Percentiles rank a stretch among this genome's conserved stretches.
phyloP scores from a whole-genome alignment of 2,888 invertebrate genomes.

The Oscheius myriophilus region DNA sequence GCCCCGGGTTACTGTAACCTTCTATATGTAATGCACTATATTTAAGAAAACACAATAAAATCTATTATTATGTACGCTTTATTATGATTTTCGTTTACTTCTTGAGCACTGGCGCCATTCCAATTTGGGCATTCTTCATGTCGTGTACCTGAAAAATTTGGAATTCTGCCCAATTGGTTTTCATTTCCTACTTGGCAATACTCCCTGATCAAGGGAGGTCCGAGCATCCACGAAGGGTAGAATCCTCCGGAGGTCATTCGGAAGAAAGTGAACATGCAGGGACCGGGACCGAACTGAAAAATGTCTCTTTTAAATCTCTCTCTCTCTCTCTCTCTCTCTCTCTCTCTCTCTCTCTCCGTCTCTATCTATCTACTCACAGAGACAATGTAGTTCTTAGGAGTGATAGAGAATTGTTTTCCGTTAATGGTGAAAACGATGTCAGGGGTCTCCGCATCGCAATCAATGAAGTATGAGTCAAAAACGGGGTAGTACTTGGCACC shows the following conservation, averaged over 20 bases:
- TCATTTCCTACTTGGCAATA: slow-evolving; percentile 41
- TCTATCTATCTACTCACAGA: slow-evolving; percentile 26
- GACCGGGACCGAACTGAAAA: slow-evolving; percentile 46
- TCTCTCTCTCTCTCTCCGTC: neutral
- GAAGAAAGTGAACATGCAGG: slow-evolving; percentile 57
- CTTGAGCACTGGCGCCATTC: slow-evolving; percentile 22
- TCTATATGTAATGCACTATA: too few species aligned
- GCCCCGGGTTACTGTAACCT: too few species aligned
- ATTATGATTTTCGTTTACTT: neutral
- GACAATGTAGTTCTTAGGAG: slow-evolving; percentile 49
- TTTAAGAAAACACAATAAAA: too few species aligned
- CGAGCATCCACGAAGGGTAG: slow-evolving; percentile 56
- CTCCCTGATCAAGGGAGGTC: slow-evolving; percentile 55
- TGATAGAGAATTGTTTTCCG: slow-evolving; percentile 49
- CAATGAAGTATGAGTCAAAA: slow-evolving; percentile 53
- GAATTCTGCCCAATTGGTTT: neutral
- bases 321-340: too few species aligned
- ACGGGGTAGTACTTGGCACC: slow-evolving; percentile 54
- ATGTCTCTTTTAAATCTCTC: neutral
- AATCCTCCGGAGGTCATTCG: slow-evolving; percentile 50
- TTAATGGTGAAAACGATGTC: slow-evolving; percentile 59
- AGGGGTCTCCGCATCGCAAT: slow-evolving; percentile 52
- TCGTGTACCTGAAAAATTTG: slow-evolving; percentile 19
- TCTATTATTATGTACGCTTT: too few species aligned
- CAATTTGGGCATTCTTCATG: slow-evolving; percentile 18